Conservation (phyloP, 2,113 vertebrate species). For the Pelvicachromis taeniatus region DNA sequence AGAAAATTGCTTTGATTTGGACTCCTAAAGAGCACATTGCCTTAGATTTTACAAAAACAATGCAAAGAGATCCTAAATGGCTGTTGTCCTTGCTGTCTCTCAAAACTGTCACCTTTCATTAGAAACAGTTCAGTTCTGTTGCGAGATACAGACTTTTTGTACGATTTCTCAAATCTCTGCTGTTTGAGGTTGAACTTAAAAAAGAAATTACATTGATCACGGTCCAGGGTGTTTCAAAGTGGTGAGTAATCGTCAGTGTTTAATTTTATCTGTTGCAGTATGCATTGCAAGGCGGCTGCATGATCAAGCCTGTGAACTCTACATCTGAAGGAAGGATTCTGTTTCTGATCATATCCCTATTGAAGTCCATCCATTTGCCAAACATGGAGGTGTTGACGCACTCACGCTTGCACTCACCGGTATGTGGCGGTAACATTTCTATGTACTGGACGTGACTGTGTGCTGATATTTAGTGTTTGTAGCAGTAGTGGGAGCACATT, state of each 20-base stretch:
- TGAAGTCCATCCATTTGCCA: constrained; percentile 65
- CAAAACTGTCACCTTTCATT: constrained; percentile 67
- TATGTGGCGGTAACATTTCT: constrained; percentile 26
- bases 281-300: constrained; percentile 65
- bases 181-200: constrained; percentile 69
- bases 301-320: constrained; percentile 75
- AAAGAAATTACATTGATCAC: constrained; percentile 64
- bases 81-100: constrained; percentile 55
- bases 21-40: constrained; percentile 42
- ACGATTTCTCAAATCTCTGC: constrained; percentile 50
- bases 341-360: constrained; percentile 69
- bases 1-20: constrained; percentile 58
- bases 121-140: constrained; percentile 32
- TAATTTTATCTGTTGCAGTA: constrained; percentile 74
- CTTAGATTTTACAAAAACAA: constrained; percentile 53
- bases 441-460: constrained; percentile 31
- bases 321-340: constrained; percentile 71
- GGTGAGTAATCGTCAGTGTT: constrained; percentile 65
- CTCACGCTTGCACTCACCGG: constrained; percentile 13
- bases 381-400: constrained; percentile 33
- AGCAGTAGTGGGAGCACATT: constrained; percentile 7
- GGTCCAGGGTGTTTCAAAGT: constrained; percentile 74
- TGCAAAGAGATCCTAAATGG: constrained; percentile 34
- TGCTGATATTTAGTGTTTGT: not conserved
- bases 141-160: constrained; percentile 49